A percentile compares a stretch with the other conserved stretches of the same genome.
Evolutionary conservation across 1,140 invertebrate genomes (phyloP).

Genomic region (Brachionus asplanchnoidis): DNA sequence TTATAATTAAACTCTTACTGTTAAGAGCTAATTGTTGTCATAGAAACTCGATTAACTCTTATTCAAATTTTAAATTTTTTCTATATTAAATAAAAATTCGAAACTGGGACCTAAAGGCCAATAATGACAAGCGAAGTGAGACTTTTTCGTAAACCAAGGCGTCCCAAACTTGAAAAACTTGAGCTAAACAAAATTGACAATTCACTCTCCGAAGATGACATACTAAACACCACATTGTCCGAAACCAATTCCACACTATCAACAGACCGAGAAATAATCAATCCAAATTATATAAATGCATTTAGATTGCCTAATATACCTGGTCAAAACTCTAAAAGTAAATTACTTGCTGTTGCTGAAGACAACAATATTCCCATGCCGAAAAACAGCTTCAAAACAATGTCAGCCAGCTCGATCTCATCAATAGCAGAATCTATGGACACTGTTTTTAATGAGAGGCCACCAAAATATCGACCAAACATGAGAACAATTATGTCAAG

Average conservation of each 20-base stretch:
- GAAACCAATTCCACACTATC: not conserved
- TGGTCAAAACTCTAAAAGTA: not conserved
- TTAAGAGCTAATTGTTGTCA: not conserved
- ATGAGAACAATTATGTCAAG: not conserved
- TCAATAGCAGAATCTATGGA: not conserved
- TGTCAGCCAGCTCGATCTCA: not conserved
- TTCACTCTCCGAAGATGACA: not conserved
- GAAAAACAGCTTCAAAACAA: slow-evolving; percentile 29
- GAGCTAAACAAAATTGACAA: not conserved
- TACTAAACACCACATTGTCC: not conserved
- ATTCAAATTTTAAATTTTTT: not conserved
- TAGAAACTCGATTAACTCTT: slow-evolving; percentile 1
- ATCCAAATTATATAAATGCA: slow-evolving; percentile 1
- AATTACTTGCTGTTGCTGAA: not conserved
- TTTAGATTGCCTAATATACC: not conserved
- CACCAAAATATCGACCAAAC: slow-evolving; percentile 3
- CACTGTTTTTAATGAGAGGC: not conserved
- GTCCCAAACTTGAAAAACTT: not conserved
- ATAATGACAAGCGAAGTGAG: not conserved
- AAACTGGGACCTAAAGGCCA: not conserved
- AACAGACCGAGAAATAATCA: not conserved
- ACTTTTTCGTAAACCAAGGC: not conserved
- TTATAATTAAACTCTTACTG: not conserved
- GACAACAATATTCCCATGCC: not conserved
- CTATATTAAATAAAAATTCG: not conserved